Evolutionary conservation across 2,888 invertebrate genomes (phyloP).

Genomic region (Machimus atricapillus): DNA sequence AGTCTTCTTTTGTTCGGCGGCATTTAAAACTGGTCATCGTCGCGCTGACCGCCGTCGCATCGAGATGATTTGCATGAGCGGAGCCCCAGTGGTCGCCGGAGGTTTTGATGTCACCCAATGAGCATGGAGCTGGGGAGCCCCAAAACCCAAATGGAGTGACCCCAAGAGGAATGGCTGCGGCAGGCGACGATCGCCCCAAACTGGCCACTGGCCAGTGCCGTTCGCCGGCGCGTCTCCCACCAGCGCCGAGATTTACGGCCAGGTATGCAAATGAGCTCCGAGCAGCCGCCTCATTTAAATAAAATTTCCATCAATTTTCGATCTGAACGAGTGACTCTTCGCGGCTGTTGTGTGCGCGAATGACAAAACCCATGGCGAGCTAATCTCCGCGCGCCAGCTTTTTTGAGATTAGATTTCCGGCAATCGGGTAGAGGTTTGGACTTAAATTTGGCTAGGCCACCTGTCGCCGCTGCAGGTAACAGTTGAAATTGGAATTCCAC

Average conservation of each 20-base stretch:
- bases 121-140: neutral
- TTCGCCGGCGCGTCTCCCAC: neutral
- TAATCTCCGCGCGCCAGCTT: neutral
- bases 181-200: neutral
- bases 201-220: neutral
- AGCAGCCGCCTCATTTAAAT: neutral
- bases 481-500: neutral
- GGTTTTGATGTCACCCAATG: conserved; percentile 21
- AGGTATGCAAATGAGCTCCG: conserved; percentile 1
- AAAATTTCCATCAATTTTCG: conserved; percentile 9
- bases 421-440: neutral
- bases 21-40: neutral
- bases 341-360: neutral
- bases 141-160: neutral
- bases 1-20: neutral
- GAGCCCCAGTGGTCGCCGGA: neutral
- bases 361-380: neutral
- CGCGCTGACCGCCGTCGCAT: neutral
- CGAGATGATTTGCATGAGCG: neutral
- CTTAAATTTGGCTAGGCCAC: conserved; percentile 3
- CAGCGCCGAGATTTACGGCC: neutral
- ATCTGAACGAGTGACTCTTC: neutral
- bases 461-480: conserved; percentile 4
- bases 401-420: conserved; percentile 25
- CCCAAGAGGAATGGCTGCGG: neutral